phyloP scores from a whole-genome alignment of 2,888 invertebrate genomes.

The Melanophora roralis region DNA sequence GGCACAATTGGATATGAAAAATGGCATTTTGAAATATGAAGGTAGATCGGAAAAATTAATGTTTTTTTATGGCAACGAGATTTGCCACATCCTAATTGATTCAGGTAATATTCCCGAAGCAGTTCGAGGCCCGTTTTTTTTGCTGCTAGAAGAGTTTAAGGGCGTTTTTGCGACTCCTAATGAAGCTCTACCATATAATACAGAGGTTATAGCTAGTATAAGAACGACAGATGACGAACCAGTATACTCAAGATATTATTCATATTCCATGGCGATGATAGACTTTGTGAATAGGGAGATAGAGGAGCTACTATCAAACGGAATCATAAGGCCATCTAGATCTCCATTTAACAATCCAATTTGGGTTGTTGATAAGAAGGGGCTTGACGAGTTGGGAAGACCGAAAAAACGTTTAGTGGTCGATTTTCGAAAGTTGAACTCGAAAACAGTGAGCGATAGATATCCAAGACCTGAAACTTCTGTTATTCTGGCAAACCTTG shows the following conservation, averaged over 20 bases:
- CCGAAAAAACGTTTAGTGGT: constrained; percentile 54
- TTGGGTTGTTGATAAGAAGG: constrained; percentile 62
- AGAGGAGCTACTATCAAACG: no score
- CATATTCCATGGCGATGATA: constrained; percentile 36
- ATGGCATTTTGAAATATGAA: background rate
- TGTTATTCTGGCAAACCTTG: no score
- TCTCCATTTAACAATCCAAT: no score
- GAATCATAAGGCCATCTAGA: no score
- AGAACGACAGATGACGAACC: constrained; percentile 32
- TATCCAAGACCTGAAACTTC: no score
- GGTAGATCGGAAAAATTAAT: background rate
- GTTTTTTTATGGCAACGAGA: background rate
- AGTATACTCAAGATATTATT: constrained; percentile 38
- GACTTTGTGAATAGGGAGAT: constrained; percentile 41
- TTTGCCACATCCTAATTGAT: background rate
- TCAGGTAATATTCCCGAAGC: background rate
- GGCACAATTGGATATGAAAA: background rate
- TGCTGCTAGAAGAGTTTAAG: background rate
- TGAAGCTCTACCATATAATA: constrained; percentile 40
- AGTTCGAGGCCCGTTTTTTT: background rate
- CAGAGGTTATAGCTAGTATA: constrained; percentile 35
- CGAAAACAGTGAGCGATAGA: constrained; percentile 46
- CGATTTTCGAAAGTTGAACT: constrained; percentile 58
- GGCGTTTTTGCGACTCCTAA: constrained; percentile 30
- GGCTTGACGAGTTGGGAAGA: constrained; percentile 38